phyloP scores from a whole-genome alignment of 2,888 invertebrate species.

The Rhodophaea formosa region DNA sequence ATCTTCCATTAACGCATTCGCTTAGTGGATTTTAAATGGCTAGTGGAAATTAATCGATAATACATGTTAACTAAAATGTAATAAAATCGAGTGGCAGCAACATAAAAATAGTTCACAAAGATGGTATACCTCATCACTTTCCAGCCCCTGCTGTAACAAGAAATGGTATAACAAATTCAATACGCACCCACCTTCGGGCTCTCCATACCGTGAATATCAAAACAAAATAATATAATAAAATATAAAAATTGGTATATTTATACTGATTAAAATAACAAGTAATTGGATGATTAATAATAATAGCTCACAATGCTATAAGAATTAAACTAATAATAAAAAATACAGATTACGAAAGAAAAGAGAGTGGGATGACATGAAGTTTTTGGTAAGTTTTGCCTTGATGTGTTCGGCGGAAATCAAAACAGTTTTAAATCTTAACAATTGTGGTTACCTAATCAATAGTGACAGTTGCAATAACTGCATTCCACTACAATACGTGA shows the following conservation, averaged over 20 bases:
- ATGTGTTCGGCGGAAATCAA: constrained; percentile 49
- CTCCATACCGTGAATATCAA: constrained; percentile 57
- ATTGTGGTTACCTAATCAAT: constrained; percentile 48
- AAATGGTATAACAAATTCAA: constrained; percentile 80
- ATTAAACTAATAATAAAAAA: constrained; percentile 43
- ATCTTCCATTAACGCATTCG: constrained; percentile 78
- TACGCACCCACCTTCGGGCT: constrained; percentile 80
- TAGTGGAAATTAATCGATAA: constrained; percentile 75
- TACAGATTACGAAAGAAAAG: constrained; percentile 45
- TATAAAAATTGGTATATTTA: constrained; percentile 26
- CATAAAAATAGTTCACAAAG: constrained; percentile 80
- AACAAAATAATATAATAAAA: constrained; percentile 44
- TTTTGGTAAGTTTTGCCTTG: constrained; percentile 39
- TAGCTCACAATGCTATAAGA: constrained; percentile 27
- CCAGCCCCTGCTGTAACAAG: constrained; percentile 94
- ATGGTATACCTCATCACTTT: constrained; percentile 93
- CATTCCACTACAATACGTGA: constrained; percentile 70
- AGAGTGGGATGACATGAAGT: constrained; percentile 45
- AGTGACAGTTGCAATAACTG: constrained; percentile 62
- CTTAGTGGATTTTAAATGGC: constrained; percentile 73
- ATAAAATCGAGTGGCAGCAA: constrained; percentile 79
- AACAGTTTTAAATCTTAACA: constrained; percentile 25
- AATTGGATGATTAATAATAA: constrained; percentile 25
- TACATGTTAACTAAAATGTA: constrained; percentile 75
- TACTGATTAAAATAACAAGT: constrained; percentile 26